Conservation (phyloP, 2,888 invertebrate genomes). For the Nephrotoma guestfalica region DNA sequence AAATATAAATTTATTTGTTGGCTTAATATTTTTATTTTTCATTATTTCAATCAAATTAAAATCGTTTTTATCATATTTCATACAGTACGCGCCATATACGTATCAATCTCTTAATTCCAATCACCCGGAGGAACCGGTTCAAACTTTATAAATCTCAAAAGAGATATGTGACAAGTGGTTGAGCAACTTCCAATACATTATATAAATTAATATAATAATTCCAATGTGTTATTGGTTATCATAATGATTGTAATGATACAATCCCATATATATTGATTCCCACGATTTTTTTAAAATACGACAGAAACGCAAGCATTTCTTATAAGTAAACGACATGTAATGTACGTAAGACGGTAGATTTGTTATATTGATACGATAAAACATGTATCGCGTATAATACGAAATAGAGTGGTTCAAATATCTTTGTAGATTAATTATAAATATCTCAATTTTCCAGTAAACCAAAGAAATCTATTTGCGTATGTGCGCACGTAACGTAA, state of each 20-base stretch:
- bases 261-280: background rate
- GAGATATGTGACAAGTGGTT: background rate
- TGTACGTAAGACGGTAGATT: background rate
- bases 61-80: background rate
- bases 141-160: background rate
- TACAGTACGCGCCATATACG: background rate
- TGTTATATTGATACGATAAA: background rate
- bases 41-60: too few species aligned
- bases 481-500: background rate
- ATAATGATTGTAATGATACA: background rate
- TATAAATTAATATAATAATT: background rate
- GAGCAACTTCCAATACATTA: background rate
- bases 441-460: background rate
- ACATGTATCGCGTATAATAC: background rate
- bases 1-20: too few species aligned
- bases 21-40: too few species aligned
- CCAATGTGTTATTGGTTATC: background rate
- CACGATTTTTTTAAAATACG: background rate
- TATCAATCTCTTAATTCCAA: background rate
- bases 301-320: background rate
- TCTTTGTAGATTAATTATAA: background rate
- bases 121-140: background rate
- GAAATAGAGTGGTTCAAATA: background rate
- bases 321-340: background rate
- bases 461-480: background rate